Base-by-base conservation (phyloP, 2,888 invertebrate species). In the Cremastinae sp. region DNA sequence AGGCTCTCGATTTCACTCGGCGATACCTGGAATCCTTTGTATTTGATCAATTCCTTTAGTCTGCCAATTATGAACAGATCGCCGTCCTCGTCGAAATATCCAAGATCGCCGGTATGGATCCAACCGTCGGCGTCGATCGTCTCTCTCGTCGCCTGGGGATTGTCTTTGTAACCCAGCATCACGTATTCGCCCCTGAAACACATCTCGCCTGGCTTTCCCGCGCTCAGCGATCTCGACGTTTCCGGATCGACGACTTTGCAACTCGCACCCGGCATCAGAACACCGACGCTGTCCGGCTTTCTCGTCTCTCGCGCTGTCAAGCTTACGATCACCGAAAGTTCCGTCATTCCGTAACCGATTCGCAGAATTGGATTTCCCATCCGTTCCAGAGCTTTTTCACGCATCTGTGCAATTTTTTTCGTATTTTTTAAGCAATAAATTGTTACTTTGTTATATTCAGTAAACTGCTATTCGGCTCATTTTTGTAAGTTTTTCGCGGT, bases 331-430 rank as follows among this genome's bases (percentile, higher is more conserved):
- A 95, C 90, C 0, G 95, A 94, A 14, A 94, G 92, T 89, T 96
- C 96, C 1, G 96, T 96, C 89, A 96, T 92, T 0, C 96, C 96
- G 85, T 95, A 96, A 2, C 93, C 95, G 88, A 95, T 95, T 18
- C 92, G 92, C 59, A 95, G 91, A 51, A 87, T 88, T 41, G 91
- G 90, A 16, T 93, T 86, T 4, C 91, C 91, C 34, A 89, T 78
- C 9, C 92, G 92, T 79, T 91, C 83, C 38, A 90, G 90, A 43
- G 93, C 91, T 74, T 92, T 92, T 80, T 91, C 90, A 84, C 94
- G 93, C 72, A 94, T 92, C 51, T 88, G 86, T 41, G n/a, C n/a
- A n/a, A n/a, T n/a, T n/a, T n/a, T n/a, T n/a, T n/a, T n/a, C n/a
- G n/a, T n/a, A n/a, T n/a, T n/a, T n/a, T n/a, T n/a, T n/a, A n/a